Base-by-base conservation (phyloP, 2,113 vertebrate species). In the Pangasianodon gigas region DNA sequence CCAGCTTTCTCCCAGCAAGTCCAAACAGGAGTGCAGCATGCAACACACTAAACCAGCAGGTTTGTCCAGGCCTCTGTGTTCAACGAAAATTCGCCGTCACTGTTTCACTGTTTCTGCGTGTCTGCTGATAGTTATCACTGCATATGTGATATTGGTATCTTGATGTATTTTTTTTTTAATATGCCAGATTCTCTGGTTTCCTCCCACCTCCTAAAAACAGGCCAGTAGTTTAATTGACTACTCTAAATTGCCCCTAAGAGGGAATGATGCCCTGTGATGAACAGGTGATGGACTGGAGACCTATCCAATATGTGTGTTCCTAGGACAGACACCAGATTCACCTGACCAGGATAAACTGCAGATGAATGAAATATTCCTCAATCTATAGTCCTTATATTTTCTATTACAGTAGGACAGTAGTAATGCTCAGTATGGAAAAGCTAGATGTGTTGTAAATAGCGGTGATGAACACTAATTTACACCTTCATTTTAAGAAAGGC, bases 1-100 rank as follows among this genome's bases (percentile, higher is more conserved):
- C 10, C 89, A 89, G 67, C 62, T 85, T 48, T 51, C 75, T 9
- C 41, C 89, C 58, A 89, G 60, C 89, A 95, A 91, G 91, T 82
- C 89, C 5, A 85, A 90, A 91, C 89, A 92, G 87, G 90, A 82
- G 4, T 32, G 58, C 75, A 60, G 37, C 3, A 32, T 37, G 51
- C 32, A 88, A 75, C 7, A 18, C 14, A 13, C 6, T n/a, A 32
- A 41, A 52, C 3, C 80, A 88, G 71, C 83, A 91, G 86, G 91
- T 91, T 71, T 82, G 51, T 77, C 52, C 37, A 87, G 32, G 19
- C 46, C 69, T 58, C 29, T 10, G 74, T 75, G 41, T 77, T 46
- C 19, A 77, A 24, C 21, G 46, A 24, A 74, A 74, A 77, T 77
- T 77, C 41, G 9, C 37, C 21, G 67, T 60, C 41, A 21, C 37